phyloP scores from a whole-genome alignment of 2,113 vertebrate species.

The Strix uralensis region DNA sequence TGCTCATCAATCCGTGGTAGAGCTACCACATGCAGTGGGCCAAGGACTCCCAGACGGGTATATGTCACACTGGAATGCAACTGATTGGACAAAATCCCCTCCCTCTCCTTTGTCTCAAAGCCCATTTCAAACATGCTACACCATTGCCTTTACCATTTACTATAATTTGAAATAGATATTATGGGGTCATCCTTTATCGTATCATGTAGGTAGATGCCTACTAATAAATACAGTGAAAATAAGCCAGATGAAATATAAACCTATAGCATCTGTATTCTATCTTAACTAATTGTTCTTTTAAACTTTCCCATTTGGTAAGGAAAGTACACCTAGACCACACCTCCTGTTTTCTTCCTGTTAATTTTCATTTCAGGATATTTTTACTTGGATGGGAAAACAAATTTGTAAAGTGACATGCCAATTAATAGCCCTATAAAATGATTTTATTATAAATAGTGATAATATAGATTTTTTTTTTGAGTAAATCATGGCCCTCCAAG shows the following conservation, averaged over 20 bases:
- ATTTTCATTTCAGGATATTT: background rate
- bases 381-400: background rate
- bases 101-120: background rate
- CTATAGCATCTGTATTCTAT: background rate
- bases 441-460: background rate
- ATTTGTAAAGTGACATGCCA: background rate
- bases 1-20: background rate
- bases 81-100: rapidly evolving
- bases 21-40: background rate
- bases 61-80: background rate
- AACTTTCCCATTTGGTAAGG: background rate
- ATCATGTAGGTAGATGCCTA: background rate
- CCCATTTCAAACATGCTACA: background rate
- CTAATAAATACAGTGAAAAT: background rate
- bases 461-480: background rate
- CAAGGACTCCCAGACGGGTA: background rate
- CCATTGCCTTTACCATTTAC: background rate
- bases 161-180: background rate
- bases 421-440: background rate
- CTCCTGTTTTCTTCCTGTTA: background rate
- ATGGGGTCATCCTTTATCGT: background rate
- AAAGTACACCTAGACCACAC: background rate
- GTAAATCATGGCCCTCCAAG: background rate
- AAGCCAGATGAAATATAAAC: background rate
- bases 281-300: background rate